Evolutionary conservation across 1,140 invertebrate species (phyloP).

Genomic region (Galleria mellonella): DNA sequence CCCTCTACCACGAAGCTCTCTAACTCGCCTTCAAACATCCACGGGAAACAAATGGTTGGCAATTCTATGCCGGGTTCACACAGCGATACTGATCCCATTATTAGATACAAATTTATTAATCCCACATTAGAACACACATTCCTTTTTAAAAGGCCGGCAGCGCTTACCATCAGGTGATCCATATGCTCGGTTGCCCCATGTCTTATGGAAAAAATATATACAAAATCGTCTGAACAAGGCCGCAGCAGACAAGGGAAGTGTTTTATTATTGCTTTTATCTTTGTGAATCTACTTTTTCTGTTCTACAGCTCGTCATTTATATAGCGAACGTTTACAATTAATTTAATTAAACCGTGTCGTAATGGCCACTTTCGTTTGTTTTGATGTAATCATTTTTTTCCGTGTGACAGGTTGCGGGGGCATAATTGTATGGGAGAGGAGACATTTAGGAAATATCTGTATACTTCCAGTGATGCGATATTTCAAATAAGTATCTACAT

Average conservation of each 20-base stretch:
- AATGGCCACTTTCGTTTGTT: slow-evolving; percentile 20
- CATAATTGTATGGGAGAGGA: slow-evolving; percentile 20
- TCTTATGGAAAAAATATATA: not conserved
- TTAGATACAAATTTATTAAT: no score
- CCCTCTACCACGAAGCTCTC: no score
- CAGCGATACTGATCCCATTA: no score
- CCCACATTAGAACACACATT: no score
- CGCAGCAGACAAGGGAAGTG: slow-evolving; percentile 43
- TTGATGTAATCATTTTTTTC: slow-evolving; percentile 53
- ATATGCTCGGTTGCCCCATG: not conserved
- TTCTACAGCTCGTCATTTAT: slow-evolving; percentile 62
- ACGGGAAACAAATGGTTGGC: no score
- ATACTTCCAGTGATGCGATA: no score
- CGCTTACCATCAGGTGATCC: no score
- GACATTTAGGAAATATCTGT: not conserved
- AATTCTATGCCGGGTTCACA: no score
- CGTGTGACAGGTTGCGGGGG: slow-evolving; percentile 34
- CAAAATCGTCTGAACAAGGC: slow-evolving; percentile 22
- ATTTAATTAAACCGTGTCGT: slow-evolving; percentile 65
- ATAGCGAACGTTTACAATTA: slow-evolving; percentile 64
- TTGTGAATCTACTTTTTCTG: slow-evolving; percentile 55
- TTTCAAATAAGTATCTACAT: no score
- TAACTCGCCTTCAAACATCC: no score
- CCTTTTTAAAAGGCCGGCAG: no score
- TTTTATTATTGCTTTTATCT: slow-evolving; percentile 67